Base-by-base conservation (phyloP, 1,140 invertebrate genomes). In the Bursaphelenchus mucronatus region DNA sequence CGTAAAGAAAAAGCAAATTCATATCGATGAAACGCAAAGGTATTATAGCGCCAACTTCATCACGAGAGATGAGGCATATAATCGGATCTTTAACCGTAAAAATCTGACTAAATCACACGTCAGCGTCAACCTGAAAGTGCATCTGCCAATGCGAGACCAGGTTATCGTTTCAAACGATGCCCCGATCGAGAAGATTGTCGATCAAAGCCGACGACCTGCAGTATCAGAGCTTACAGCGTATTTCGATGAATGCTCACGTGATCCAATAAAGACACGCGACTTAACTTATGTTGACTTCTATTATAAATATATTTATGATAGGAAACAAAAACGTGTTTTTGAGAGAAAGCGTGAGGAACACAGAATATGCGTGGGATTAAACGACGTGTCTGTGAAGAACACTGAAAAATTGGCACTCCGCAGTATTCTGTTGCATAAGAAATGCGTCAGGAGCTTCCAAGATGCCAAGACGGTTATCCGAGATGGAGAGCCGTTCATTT, bases 161-260 rank as follows among this genome's bases (percentile, higher is more conserved):
- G 19, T 54, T 17, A 11, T 19, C 15, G 9, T 9, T 17, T 10
- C 9, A 9, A 45, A 54, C 15, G 52, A 17, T 10, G 15, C 9
- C 9, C 15, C 9, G 15, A 10, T 54, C 15, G 52, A 45, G 10
- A 45, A 10, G 13, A 45, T 54, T 54, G 15, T 54, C 19, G 15
- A 54, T 9, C 52, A 54, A 19, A 10, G 15, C 9, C 52, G 9
- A 10, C 10, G 19, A 9, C 10, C 9, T 10, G 15, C 9, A 45
- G 15, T 54, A 10, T 54, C 52, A 10, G 9, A 15, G 10, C 52
- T 54, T 17, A 54, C 52, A 10, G 52, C 52, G 9, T 54, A 54
- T 15, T 54, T 54, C 15, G 19, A 54, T 10, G 9, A 54, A 10
- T 54, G 52, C 15, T 9, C 9, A 15, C 10, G 19, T 9, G 10